Base-by-base conservation (phyloP, 2,888 invertebrate species). In the Euphydryas editha region DNA sequence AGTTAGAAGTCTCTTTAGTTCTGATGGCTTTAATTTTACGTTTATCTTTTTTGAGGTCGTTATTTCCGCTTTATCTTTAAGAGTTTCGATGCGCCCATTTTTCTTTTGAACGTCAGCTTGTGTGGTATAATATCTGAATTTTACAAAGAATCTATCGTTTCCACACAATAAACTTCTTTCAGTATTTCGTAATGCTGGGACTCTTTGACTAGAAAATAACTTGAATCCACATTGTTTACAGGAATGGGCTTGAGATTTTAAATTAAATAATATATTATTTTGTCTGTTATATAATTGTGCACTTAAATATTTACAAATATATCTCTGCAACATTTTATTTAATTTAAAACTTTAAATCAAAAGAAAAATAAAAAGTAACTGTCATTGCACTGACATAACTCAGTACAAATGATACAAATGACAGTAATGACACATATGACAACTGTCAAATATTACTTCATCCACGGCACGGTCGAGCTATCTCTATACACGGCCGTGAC, bases 1-100 rank as follows among this genome's bases (percentile, higher is more conserved):
- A 62, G 92, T 85, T 77, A 95, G 86, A 69, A 95, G 82, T 72
- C 95, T 84, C 73, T 85, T 91, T 56, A 94, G 67, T 77, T 95
- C 94, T 1, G 94, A 88, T 76, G 87, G 86, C 76, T 93, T 93
- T 87, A 92, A 87, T 79, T 90, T 91, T 18, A 87, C 87, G 72
- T 88, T 91, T 54, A 89, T 87, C 80, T 90, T 90, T 72, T 88
- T 87, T 44, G 86, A 76, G 44, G 83, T 74, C 46, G 78, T 76
- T 76, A 87, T 73, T 39, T 76, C 72, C 58, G 76, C 73, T 71
- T 87, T 85, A 72, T 81, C 78, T 71, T 86, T 82, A 39, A 83
- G 8, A 51, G 66, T 76, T 68, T 80, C 83, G 30, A 88, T 78
- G 46, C 80, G 78, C 17, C 76, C 83, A 68, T 79, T 81, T 68